Evolutionary conservation across 2,113 vertebrate species (phyloP).

Genomic region (Halcyon malimbica): DNA sequence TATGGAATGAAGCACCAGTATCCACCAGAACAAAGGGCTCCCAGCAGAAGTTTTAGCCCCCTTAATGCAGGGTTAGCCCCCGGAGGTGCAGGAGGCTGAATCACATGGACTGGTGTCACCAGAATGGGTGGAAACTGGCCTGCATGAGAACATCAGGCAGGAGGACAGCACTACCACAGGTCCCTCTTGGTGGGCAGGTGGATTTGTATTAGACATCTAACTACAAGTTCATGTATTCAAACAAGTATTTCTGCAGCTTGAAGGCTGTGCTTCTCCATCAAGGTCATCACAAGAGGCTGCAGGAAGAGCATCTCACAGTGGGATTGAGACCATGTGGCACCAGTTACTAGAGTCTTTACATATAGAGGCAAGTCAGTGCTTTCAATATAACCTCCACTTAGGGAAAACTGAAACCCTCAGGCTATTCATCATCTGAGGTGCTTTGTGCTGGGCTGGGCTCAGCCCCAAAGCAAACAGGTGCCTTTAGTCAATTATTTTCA

Average conservation of each 20-base stretch:
- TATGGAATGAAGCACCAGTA: neutral
- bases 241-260: neutral
- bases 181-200: neutral
- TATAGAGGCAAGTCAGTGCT: fast-evolving
- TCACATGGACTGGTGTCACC: neutral
- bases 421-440: neutral
- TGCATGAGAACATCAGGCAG: neutral
- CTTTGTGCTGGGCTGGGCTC: neutral
- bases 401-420: neutral
- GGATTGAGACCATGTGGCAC: neutral
- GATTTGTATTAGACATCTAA: neutral
- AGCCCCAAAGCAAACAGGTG: neutral
- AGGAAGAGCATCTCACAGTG: neutral
- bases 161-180: neutral
- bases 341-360: neutral
- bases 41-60: neutral
- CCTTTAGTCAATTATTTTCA: neutral
- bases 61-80: fast-evolving
- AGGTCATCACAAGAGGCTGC: neutral
- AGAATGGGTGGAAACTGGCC: neutral
- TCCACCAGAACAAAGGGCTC: neutral
- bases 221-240: neutral
- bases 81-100: neutral
- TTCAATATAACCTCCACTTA: fast-evolving
- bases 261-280: neutral